These are phyloP conservation scores for Ectropis crepuscularia DNA, from an alignment of 2,888 invertebrate genomes.

Conservation along the genomic window DNA sequence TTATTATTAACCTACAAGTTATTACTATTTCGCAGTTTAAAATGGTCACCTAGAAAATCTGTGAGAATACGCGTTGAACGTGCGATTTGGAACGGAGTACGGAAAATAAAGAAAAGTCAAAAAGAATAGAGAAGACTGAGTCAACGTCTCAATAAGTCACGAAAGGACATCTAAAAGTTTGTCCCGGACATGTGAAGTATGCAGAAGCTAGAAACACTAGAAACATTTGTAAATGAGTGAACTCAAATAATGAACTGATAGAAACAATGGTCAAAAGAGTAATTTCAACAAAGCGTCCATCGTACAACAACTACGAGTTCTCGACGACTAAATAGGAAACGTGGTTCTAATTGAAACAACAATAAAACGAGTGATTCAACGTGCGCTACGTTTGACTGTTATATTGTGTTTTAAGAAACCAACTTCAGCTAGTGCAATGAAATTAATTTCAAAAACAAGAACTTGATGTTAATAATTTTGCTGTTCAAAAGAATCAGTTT, in stretches of 20 bases:
- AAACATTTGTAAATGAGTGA: slow-evolving; percentile 23
- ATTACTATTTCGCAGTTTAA: too few species aligned
- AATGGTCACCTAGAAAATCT: too few species aligned
- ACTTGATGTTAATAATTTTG: too few species aligned
- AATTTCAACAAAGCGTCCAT: slow-evolving; percentile 26
- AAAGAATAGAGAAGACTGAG: too few species aligned
- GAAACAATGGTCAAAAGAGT: slow-evolving; percentile 27
- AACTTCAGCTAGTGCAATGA: not conserved
- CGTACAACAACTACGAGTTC: slow-evolving; percentile 29
- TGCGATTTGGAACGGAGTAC: too few species aligned
- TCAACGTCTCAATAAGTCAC: too few species aligned
- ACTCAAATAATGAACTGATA: slow-evolving; percentile 27
- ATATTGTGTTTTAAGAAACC: not conserved
- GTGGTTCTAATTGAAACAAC: slow-evolving; percentile 49
- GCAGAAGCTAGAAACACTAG: slow-evolving; percentile 17
- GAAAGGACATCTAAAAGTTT: too few species aligned
- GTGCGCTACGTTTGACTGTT: slow-evolving; percentile 33
- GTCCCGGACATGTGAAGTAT: not conserved
- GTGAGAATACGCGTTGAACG: too few species aligned
- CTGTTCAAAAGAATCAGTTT: too few species aligned
- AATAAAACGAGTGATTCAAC: slow-evolving; percentile 48
- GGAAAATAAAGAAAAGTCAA: too few species aligned
- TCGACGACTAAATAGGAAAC: slow-evolving; percentile 53
- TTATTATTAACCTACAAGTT: not conserved
- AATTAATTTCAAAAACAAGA: not conserved